These are phyloP conservation scores for Ramphastos sulfuratus DNA, from an alignment of 2,113 vertebrate species.

Conservation along the genomic window DNA sequence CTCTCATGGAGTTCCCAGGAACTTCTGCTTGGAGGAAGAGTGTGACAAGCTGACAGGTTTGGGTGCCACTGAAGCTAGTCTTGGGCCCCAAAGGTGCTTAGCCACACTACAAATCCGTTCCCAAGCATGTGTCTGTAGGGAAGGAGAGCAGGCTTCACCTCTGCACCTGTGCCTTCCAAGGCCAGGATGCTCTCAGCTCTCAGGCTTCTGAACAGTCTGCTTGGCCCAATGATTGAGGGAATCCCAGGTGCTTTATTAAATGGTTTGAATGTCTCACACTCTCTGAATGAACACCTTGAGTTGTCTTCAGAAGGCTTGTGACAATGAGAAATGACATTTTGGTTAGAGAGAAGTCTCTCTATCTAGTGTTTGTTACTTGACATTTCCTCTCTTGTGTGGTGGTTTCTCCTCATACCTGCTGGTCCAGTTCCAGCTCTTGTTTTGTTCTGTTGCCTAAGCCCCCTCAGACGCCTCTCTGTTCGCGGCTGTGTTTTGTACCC, in stretches of 20 bases:
- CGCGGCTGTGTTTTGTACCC: not conserved
- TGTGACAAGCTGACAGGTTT: not conserved
- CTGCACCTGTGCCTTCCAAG: not conserved
- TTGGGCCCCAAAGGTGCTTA: not conserved
- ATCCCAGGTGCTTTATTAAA: slow-evolving; percentile 5
- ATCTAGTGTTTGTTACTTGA: not conserved
- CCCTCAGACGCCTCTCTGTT: not conserved
- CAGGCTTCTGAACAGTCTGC: not conserved
- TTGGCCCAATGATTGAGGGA: not conserved
- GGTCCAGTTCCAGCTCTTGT: not conserved
- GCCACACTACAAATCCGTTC: not conserved
- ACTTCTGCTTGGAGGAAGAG: not conserved
- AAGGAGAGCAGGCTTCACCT: not conserved
- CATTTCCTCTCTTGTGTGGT: not conserved
- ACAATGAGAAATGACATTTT: not conserved
- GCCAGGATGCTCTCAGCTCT: not conserved
- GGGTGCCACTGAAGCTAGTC: not conserved
- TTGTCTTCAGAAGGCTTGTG: not conserved
- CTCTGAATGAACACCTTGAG: not conserved
- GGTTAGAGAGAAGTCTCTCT: not conserved
- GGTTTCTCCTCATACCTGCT: not conserved
- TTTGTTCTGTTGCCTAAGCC: not conserved
- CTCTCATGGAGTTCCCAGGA: not conserved
- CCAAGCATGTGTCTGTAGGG: not conserved
- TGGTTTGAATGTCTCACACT: not conserved